These are phyloP conservation scores for Spodoptera frugiperda DNA, from an alignment of 1,140 invertebrate species.

Conservation along the genomic window DNA sequence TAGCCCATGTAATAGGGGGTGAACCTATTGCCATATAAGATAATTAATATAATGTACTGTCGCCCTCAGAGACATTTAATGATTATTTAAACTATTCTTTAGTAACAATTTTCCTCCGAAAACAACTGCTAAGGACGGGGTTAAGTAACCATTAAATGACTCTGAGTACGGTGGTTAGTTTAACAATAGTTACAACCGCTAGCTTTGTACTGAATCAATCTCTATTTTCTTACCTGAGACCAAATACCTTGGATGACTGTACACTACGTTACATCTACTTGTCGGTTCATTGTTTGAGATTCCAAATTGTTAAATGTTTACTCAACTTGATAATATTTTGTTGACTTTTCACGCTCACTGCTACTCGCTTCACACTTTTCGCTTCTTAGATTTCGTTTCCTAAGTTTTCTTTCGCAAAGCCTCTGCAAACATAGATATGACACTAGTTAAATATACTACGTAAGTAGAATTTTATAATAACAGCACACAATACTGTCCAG, in stretches of 20 bases:
- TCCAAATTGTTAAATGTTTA: slow-evolving; percentile 24
- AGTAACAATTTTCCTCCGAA: no score
- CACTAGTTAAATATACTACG: not conserved
- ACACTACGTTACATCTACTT: slow-evolving; percentile 6
- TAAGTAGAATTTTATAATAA: not conserved
- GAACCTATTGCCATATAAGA: no score
- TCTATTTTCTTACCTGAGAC: no score
- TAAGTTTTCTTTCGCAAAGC: slow-evolving; percentile 21
- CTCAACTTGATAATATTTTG: slow-evolving; percentile 20
- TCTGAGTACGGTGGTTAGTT: no score
- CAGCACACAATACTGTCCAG: not conserved
- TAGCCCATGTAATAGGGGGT: no score
- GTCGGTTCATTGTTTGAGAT: slow-evolving; percentile 21
- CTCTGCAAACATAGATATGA: slow-evolving; percentile 28
- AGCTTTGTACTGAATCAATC: no score
- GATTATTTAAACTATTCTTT: no score
- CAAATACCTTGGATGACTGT: not conserved
- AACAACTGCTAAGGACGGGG: no score
- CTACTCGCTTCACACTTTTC: not conserved
- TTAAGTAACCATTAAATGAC: no score
- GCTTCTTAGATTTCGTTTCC: not conserved
- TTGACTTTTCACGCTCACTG: slow-evolving; percentile 16
- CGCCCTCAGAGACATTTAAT: no score
- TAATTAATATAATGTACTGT: no score
- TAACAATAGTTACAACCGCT: no score